Conservation (phyloP, 2,113 vertebrate species). For the Microcebus tavaratra region DNA sequence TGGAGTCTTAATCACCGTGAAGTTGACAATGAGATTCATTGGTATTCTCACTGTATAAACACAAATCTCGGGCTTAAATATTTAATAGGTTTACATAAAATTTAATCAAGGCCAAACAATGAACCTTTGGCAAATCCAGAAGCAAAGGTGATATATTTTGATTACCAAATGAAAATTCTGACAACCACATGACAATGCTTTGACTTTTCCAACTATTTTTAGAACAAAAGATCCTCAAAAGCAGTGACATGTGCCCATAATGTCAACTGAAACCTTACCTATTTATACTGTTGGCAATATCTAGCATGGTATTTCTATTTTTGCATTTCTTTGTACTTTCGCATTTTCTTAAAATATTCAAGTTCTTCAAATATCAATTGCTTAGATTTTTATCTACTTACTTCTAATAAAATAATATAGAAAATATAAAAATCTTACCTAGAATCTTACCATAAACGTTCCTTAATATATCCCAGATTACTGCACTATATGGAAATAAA, state of each 20-base stretch:
- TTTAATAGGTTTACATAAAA: constrained; percentile 51
- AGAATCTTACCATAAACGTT: too few relatives aligned
- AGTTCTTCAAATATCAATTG: neutral
- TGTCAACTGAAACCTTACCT: neutral
- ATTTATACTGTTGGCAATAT: neutral
- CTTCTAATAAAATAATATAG: neutral
- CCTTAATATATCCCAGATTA: too few relatives aligned
- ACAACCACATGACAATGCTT: neutral
- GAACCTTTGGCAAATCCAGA: neutral
- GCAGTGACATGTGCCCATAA: neutral
- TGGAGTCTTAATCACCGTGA: neutral
- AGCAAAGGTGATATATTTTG: constrained; percentile 14
- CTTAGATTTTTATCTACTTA: neutral
- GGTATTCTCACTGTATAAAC: constrained; percentile 23
- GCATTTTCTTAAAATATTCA: neutral
- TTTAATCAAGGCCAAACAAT: constrained; percentile 46
- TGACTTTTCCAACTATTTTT: constrained; percentile 31
- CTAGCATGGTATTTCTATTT: neutral
- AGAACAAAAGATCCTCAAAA: constrained; percentile 19
- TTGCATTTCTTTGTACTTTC: neutral
- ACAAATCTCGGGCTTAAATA: constrained; percentile 13
- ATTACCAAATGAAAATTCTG: neutral
- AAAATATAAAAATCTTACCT: neutral
- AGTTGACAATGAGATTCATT: neutral
- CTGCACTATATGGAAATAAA: too few relatives aligned